Base-by-base conservation (phyloP, 2,113 vertebrate species). In the Centropristis striata region DNA sequence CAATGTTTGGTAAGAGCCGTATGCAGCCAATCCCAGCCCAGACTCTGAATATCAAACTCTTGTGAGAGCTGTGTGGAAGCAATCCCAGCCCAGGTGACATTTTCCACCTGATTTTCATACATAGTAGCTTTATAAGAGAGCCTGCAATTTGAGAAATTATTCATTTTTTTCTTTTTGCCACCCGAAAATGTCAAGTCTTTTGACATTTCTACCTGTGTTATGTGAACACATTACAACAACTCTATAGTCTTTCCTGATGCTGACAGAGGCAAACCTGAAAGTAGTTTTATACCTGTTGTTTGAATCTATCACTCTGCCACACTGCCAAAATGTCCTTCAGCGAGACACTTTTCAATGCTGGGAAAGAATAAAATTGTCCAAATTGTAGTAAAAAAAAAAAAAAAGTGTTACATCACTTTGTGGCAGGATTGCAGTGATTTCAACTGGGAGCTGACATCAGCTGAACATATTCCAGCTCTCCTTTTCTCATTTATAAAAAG, bases 371-470 rank as follows among this genome's bases (percentile, higher is more conserved):
- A 61, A 82, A 82, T 28, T 49, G 37, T 68, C 15, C 41, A 71
- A 73, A 89, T 53, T 78, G 46, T 67, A 32, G 78, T 81, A 4
- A n/a, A 63, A 37, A 68, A 70, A 28, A 32, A 15, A 66, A 44
- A 63, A 78, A 59, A 54, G 46, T 23, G 50, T 92, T 86, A 13
- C 84, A 81, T 92, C 87, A 92, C 61, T 78, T 67, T 71, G 59
- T 42, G 51, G 71, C 55, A 63, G 57, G 65, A 85, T 86, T 86
- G 86, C 88, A 73, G 25, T 25, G 54, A 67, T 80, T 74, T 49
- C 78, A 50, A 54, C 66, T 59, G 86, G 79, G 73, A 77, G 72
- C 83, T 84, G 83, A 89, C 81, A 87, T 82, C 81, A 88, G 81
- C 75, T 83, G 59, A 83, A 74, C 72, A 83, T 65, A 25, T 76